A percentile compares a stretch with the other conserved stretches of the same genome.
Evolutionary conservation across 2,888 invertebrate genomes (phyloP).

Genomic region (Hanleya hanleyi): DNA sequence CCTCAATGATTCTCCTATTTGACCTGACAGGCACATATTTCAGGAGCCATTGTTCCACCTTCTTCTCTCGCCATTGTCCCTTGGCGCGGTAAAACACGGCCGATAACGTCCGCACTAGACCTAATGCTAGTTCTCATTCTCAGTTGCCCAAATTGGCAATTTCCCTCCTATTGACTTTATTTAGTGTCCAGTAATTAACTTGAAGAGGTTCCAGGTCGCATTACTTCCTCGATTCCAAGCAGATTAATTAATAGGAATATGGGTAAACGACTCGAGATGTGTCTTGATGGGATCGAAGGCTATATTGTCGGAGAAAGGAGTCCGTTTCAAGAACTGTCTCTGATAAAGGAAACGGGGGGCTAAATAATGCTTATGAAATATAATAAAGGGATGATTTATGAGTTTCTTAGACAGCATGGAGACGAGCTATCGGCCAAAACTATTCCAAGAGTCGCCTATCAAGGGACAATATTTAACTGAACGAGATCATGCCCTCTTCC

Average conservation of each 20-base stretch:
- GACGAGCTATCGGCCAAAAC: too few relatives aligned
- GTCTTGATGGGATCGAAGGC: background rate
- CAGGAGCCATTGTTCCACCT: background rate
- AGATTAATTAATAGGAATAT: constrained; percentile 7
- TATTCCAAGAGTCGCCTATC: too few relatives aligned
- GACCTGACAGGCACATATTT: constrained; percentile 6
- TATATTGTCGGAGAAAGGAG: background rate
- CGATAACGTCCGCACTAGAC: background rate
- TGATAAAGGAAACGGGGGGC: too few relatives aligned
- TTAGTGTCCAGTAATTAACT: constrained; percentile 5
- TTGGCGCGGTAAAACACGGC: background rate
- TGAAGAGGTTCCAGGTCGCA: constrained; percentile 3
- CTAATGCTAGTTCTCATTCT: background rate
- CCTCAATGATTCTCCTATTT: constrained; percentile 1
- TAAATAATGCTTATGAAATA: background rate
- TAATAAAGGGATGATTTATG: constrained; percentile 3
- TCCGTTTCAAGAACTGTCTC: too few relatives aligned
- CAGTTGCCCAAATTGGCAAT: background rate
- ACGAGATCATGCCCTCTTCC: too few relatives aligned
- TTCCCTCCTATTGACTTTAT: constrained; percentile 7
- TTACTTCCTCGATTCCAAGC: constrained; percentile 1
- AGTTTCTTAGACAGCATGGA: too few relatives aligned
- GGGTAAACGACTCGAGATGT: background rate
- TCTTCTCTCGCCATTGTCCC: background rate
- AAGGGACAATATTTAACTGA: too few relatives aligned